phyloP scores from a whole-genome alignment of 1,140 invertebrate species.

The Pollicipes pollicipes region DNA sequence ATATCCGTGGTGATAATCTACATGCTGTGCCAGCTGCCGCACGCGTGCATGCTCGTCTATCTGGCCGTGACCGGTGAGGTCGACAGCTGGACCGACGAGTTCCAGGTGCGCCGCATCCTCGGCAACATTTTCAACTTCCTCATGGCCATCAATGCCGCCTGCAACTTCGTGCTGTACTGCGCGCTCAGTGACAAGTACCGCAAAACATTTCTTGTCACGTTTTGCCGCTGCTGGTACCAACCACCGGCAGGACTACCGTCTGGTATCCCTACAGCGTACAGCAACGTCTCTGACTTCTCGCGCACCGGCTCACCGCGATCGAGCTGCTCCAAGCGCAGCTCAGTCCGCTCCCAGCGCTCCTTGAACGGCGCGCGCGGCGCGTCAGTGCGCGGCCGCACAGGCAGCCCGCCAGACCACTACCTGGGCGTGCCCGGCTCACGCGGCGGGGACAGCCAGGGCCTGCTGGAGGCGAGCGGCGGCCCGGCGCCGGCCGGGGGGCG shows the following conservation, averaged over 20 bases:
- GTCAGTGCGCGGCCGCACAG: neutral
- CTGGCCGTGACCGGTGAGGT: slow-evolving; percentile 28
- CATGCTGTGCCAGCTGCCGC: slow-evolving; percentile 49
- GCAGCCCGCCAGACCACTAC: neutral
- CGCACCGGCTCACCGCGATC: neutral
- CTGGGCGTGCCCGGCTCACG: neutral
- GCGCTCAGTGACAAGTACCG: slow-evolving; percentile 56
- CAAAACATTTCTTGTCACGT: slow-evolving; percentile 44
- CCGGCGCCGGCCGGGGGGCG: no score
- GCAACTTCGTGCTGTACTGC: slow-evolving; percentile 60
- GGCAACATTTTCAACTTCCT: slow-evolving; percentile 56
- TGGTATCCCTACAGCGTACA: slow-evolving; percentile 16
- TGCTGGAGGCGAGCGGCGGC: neutral
- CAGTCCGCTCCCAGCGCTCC: neutral
- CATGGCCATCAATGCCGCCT: slow-evolving; percentile 46
- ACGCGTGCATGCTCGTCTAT: slow-evolving; percentile 37
- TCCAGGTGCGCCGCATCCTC: slow-evolving; percentile 31
- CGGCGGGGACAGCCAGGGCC: neutral
- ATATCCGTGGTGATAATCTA: slow-evolving; percentile 56
- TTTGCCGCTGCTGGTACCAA: slow-evolving; percentile 31
- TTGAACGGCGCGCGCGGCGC: neutral
- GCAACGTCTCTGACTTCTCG: slow-evolving; percentile 10
- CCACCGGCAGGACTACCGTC: slow-evolving; percentile 16
- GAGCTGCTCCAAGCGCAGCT: neutral
- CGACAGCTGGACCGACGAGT: slow-evolving; percentile 15